Evolutionary conservation across 2,113 vertebrate species (phyloP), one percentile per base, ranked within the genome.

Genomic region (Plotosus lineatus): DNA sequence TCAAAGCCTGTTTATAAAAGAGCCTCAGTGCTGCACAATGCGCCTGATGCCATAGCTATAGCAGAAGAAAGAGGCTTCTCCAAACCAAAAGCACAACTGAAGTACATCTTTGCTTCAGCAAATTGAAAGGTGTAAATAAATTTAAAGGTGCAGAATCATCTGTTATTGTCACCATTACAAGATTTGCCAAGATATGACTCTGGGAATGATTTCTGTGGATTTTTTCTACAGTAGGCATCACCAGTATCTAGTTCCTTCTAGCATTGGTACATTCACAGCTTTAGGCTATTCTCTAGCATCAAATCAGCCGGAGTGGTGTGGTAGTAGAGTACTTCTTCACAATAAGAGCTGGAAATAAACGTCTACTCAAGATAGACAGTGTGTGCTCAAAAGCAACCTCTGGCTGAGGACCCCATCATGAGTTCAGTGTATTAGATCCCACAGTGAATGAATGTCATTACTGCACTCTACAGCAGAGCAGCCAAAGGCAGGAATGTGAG

Each of bases 191-290:
- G 53, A 85, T 90, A 84, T 82, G 75, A 76, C 61, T 75, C 69
- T 81, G 83, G 87, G 87, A 89, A 90, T 89, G 85, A 89, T 87
- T 89, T 19, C 72, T 84, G 87, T 90, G 88, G 81, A 83, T 86
- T 82, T 86, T n/a, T 87, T 82, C 87, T 83, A 79, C 84, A 83
- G 50, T 56, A 61, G 87, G 84, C 86, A 86, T 82, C 88, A 91
- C 91, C 87, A 83, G 88, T 87, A 83, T 89, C 82, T 88, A 78
- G 88, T 89, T 89, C 88, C 83, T 78, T 89, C 84, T 90, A 82
- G 82, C 87, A 88, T 86, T 81, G 82, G 81, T 88, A 88, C 89
- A 88, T 89, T 87, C 71, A 48, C 82, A 83, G 90, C 90, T 88
- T 84, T 76, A 80, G 86, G 90, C 88, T 77, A 73, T 68, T 78